Base-by-base conservation (phyloP, 2,113 vertebrate species). In the Sminthopsis crassicaudata region DNA sequence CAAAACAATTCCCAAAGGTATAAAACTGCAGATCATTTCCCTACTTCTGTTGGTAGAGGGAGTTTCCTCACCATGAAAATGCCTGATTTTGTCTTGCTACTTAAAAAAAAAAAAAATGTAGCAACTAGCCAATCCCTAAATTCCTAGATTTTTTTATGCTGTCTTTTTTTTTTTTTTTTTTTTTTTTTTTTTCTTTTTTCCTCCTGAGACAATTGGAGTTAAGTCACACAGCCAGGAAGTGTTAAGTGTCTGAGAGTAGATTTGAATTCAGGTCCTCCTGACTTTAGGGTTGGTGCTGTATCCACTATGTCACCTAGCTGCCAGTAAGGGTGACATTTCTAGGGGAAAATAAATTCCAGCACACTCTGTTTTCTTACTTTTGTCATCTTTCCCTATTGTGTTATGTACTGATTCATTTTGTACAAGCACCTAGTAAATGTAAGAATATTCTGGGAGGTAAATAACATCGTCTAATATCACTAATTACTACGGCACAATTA, bases 401-500 rank as follows among this genome's bases (percentile, higher is more conserved):
- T 91, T 91, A 88, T 92, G n/a, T 93, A 94, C 92, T 92, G 1
- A 92, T 96, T 96, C 96, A 36, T 95, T 93, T n/a, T 96, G 95
- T 95, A 60, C 95, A 94, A 96, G 7, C 50, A 95, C 55, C 91
- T 91, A 94, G 53, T 30, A 97, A 96, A 90, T 95, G 89, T 88
- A 95, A 95, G 91, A 96, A 84, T 52, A 9, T 54, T 96, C 46
- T 94, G 16, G 48, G 96, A 97, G 92, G 89, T 96, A 97, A 96
- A 95, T 97, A 96, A 97, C 89, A 92, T 96, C 94, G 19, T 76
- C 26, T 95, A 94, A 93, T 96, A 53, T 95, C 88, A 94, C 95
- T 97, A 97, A 95, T 96, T 97, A 94, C 93, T 92, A 97, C 94
- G 93, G 90, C 90, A 97, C 91, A 97, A 93, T 97, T 97, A 96